Evolutionary conservation across 2,888 invertebrate genomes (phyloP).

Genomic region (Drosophila emarginata): DNA sequence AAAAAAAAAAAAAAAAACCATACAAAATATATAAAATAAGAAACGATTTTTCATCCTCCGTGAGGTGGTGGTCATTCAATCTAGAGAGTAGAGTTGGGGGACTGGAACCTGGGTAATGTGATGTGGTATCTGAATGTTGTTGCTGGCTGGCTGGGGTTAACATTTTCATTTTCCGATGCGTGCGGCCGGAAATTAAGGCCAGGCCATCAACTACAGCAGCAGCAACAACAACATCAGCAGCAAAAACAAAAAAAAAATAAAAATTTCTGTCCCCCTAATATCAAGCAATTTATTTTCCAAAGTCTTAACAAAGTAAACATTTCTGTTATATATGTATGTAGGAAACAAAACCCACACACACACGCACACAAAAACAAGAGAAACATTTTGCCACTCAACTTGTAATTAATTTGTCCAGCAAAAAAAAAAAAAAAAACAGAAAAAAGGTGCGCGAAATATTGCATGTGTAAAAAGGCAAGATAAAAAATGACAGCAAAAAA

Average conservation of each 20-base stretch:
- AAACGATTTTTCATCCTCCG: conserved; percentile 64
- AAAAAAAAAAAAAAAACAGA: conserved; percentile 27
- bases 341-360: conserved; percentile 19
- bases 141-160: conserved; percentile 43
- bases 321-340: conserved; percentile 53
- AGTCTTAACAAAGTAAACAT: conserved; percentile 63
- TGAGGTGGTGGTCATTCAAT: not conserved
- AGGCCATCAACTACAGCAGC: conserved; percentile 8
- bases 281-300: conserved; percentile 69
- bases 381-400: conserved; percentile 73
- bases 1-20: conserved; percentile 18
- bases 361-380: conserved; percentile 43
- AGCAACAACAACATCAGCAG: not conserved
- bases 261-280: conserved; percentile 74
- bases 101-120: not conserved
- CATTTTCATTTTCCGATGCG: conserved; percentile 63
- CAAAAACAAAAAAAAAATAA: conserved; percentile 49
- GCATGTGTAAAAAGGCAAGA: conserved; percentile 13
- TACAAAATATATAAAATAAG: conserved; percentile 15
- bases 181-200: conserved; percentile 74
- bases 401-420: conserved; percentile 73
- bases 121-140: conserved; percentile 1
- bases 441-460: conserved; percentile 70
- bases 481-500: not conserved
- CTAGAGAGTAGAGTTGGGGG: too few species aligned